Percentiles rank a stretch among this genome's conserved stretches.
Evolutionary conservation across 2,797 vertebrate species (phyloP).

Genomic region (Cyclopterus lumpus): DNA sequence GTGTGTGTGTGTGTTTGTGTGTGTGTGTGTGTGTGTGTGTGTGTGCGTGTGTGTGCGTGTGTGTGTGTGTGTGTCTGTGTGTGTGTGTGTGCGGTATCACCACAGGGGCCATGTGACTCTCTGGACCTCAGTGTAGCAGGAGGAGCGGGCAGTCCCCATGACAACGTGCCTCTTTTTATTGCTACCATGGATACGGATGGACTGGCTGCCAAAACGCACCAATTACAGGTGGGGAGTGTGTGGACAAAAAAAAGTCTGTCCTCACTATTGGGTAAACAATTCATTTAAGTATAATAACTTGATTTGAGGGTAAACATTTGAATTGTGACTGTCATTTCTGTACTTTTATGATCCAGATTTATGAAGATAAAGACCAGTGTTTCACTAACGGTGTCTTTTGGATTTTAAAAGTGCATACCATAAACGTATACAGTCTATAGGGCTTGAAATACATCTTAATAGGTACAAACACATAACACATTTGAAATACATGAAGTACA

Average conservation of each 20-base stretch:
- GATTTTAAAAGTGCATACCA: neutral
- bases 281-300: neutral
- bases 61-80: neutral
- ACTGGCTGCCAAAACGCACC: slow-evolving; percentile 90
- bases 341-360: slow-evolving; percentile 1
- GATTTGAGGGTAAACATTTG: neutral
- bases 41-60: neutral
- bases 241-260: neutral
- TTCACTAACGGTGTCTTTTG: neutral
- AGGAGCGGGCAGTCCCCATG: slow-evolving; percentile 90
- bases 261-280: neutral
- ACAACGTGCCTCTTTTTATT: slow-evolving; percentile 91
- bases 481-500: neutral
- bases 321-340: neutral
- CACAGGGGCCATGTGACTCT: slow-evolving; percentile 86
- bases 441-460: neutral
- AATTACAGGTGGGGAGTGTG: slow-evolving; percentile 86
- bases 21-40: slow-evolving; percentile 24
- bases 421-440: neutral
- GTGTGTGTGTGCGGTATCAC: slow-evolving; percentile 36
- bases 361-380: neutral
- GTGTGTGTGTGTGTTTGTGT: slow-evolving; percentile 1
- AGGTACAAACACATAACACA: neutral
- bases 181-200: slow-evolving; percentile 92
- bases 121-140: slow-evolving; percentile 90